Percentiles rank a stretch among this genome's conserved stretches.
Evolutionary conservation across 1,140 invertebrate genomes (phyloP).

Genomic region (Platorchestia sp.): DNA sequence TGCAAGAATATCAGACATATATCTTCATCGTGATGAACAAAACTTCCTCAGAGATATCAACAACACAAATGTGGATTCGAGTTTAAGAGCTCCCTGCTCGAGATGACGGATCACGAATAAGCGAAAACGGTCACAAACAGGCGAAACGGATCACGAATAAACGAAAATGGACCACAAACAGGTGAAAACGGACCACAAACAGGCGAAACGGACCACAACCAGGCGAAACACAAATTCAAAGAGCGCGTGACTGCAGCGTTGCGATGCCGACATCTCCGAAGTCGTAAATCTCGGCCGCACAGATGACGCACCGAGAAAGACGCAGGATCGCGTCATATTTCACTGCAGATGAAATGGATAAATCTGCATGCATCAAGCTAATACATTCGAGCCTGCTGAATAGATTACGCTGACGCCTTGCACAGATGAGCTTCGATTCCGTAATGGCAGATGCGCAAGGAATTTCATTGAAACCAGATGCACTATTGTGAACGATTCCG

Average conservation of each 20-base stretch:
- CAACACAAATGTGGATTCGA: not conserved
- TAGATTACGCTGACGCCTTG: not conserved
- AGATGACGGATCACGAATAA: not conserved
- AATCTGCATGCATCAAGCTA: conserved; percentile 46
- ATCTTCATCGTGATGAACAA: not conserved
- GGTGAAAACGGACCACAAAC: too few species aligned
- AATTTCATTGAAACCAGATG: not conserved
- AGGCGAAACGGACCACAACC: not conserved
- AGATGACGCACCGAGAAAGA: conserved; percentile 10
- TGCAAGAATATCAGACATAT: not conserved
- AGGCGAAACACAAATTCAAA: not conserved
- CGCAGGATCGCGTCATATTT: conserved; percentile 27
- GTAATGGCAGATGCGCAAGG: not conserved
- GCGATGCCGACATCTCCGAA: not conserved
- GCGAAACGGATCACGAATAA: too few species aligned
- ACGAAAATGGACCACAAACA: too few species aligned
- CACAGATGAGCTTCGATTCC: not conserved
- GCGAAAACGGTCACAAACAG: not conserved
- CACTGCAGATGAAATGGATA: conserved; percentile 31
- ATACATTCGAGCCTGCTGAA: not conserved
- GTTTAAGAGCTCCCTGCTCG: not conserved
- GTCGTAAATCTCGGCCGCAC: not conserved
- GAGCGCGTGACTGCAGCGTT: not conserved
- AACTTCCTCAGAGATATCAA: not conserved
- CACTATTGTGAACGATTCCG: not conserved